Base-by-base conservation (phyloP, 1,140 invertebrate genomes). In the Babylonia areolata region DNA sequence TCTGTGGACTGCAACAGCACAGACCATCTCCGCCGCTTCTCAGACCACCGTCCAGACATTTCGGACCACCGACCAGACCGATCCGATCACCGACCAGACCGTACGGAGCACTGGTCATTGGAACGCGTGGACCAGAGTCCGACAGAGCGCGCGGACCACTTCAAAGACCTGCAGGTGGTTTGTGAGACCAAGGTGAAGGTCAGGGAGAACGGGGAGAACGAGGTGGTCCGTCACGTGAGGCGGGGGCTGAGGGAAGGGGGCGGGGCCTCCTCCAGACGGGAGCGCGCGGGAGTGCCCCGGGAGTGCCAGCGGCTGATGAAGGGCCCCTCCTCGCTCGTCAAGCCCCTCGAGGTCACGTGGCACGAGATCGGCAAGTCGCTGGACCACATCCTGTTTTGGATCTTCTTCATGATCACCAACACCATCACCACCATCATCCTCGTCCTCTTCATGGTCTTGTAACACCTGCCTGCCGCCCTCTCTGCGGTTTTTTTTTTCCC, bases 361-460 rank as follows among this genome's bases (percentile, higher is more conserved):
- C 89, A 89, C 82, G 89, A 88, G 69, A 89, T 89, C 64, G 89
- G 89, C n/a, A 89, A 89, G 40, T 89, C 89, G 31, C 40, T 89
- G 73, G 89, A 89, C 85, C 77, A 86, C n/a, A 79, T 79, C 1
- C 73, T 89, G 12, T 89, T 89, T 81, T 89, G 89, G 89, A 75
- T 89, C 20, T 89, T 89, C 78, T 89, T 89, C 73, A 85, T 88
- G 28, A 75, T 89, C 33, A 89, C 89, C 28, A 88, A 88, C 81
- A 89, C 89, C 5, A 83, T 89, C 35, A 88, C 89, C 11, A 80
- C 85, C 28, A 81, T 88, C 28, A 87, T 89, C 37, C 78, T 89
- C 5, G 58, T 86, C 35, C 33, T 88, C 51, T 89, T 89, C 81
- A 58, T 89, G n/a, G 81, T 81, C 9, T 84, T 31, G 84, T 85